A percentile compares a stretch with the other conserved stretches of the same genome.
Conservation (phyloP, 2,888 invertebrate genomes). For the Piscicola geometra region DNA sequence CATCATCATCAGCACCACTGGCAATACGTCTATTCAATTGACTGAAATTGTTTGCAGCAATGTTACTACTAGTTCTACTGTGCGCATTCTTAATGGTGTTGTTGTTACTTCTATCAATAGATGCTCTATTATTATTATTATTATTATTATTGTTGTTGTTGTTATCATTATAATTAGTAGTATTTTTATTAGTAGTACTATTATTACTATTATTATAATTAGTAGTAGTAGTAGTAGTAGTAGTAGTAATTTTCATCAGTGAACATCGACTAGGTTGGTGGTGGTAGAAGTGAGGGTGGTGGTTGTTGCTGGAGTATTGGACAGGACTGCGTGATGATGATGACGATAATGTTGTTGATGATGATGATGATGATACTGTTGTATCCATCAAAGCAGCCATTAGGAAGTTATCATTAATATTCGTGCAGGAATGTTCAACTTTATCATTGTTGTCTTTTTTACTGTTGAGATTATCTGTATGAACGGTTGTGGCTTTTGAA, state of each 20-base stretch:
- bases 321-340: neutral
- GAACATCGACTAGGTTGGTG: neutral
- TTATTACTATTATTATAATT: neutral
- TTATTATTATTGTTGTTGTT: constrained; percentile 8
- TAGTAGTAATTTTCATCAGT: neutral
- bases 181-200: neutral
- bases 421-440: neutral
- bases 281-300: constrained; percentile 8
- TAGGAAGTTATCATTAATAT: too few relatives aligned
- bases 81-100: neutral
- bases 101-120: neutral
- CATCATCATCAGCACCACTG: too few relatives aligned
- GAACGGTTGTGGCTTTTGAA: too few relatives aligned
- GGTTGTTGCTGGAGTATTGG: constrained; percentile 6
- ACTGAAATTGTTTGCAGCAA: neutral
- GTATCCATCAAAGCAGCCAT: too few relatives aligned
- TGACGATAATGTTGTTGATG: neutral
- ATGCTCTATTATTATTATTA: neutral
- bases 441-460: neutral
- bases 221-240: neutral
- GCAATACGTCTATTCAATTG: too few relatives aligned
- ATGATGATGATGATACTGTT: neutral
- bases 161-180: neutral
- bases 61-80: neutral
- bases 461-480: neutral